A percentile compares a stretch with the other conserved stretches of the same genome.
Conservation (phyloP, 2,888 invertebrate species). For the Uloborus plumipes region DNA sequence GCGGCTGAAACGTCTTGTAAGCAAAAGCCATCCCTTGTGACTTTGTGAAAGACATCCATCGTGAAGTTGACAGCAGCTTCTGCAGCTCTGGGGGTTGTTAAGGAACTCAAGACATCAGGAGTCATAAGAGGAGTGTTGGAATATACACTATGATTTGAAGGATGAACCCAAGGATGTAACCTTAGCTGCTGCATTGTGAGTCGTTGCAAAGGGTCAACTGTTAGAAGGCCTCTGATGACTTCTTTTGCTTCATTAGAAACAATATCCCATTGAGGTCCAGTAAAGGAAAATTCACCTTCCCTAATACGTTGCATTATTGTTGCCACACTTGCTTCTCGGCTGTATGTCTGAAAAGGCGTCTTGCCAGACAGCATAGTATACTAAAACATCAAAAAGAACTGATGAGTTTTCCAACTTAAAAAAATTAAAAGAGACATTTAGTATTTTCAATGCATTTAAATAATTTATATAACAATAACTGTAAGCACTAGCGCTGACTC, state of each 20-base stretch:
- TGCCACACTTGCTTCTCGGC: conserved; percentile 81
- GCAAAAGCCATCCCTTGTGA: conserved; percentile 81
- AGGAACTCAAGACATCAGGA: conserved; percentile 75
- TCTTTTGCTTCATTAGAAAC: conserved; percentile 83
- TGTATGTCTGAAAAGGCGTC: conserved; percentile 82
- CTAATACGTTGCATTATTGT: conserved; percentile 84
- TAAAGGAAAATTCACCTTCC: conserved; percentile 83
- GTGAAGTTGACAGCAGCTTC: conserved; percentile 77
- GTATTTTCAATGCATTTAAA: no score
- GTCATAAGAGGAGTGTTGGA: conserved; percentile 77
- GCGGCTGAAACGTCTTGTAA: conserved; percentile 81
- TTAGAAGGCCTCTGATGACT: conserved; percentile 81
- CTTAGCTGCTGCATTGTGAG: conserved; percentile 79
- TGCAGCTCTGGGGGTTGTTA: conserved; percentile 72
- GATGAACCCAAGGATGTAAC: conserved; percentile 79
- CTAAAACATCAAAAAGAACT: conserved; percentile 71
- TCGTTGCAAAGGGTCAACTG: conserved; percentile 82
- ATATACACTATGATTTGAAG: conserved; percentile 70
- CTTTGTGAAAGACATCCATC: conserved; percentile 79
- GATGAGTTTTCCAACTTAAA: no score
- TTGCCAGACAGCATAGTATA: conserved; percentile 88
- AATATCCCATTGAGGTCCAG: conserved; percentile 79
- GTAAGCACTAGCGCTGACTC: no score
- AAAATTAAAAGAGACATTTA: no score
- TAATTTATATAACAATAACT: no score